A percentile compares a stretch with the other conserved stretches of the same genome.
These are phyloP conservation scores for Cephus cinctus DNA, from an alignment of 1,140 invertebrate genomes.

Conservation along the genomic window DNA sequence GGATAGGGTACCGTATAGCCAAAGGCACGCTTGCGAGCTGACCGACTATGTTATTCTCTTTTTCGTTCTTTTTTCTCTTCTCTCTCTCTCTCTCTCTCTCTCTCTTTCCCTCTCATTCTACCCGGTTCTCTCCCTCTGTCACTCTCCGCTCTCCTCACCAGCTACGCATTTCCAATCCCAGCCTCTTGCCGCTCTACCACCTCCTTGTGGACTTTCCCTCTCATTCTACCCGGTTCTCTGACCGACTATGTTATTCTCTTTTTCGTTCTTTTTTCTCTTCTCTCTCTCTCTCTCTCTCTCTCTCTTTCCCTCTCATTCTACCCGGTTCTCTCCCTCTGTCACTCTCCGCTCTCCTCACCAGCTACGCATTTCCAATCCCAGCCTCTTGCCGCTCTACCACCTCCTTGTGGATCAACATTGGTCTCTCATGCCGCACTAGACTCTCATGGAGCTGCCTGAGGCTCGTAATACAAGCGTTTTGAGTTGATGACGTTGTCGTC, in stretches of 20 bases:
- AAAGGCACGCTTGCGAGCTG: slow-evolving; percentile 20
- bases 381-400: too few relatives aligned
- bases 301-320: too few relatives aligned
- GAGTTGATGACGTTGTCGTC: background rate
- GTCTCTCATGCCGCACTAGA: background rate
- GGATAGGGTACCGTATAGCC: slow-evolving; percentile 36
- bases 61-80: slow-evolving; percentile 2
- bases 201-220: background rate
- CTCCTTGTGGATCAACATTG: background rate
- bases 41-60: slow-evolving; percentile 26
- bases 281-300: slow-evolving; percentile 2
- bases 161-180: too few relatives aligned
- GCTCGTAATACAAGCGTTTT: slow-evolving; percentile 4
- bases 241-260: slow-evolving; percentile 26
- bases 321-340: too few relatives aligned
- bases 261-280: slow-evolving; percentile 2
- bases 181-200: too few relatives aligned
- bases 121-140: too few relatives aligned
- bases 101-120: too few relatives aligned
- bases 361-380: too few relatives aligned
- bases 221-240: too few relatives aligned
- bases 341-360: too few relatives aligned
- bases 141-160: too few relatives aligned
- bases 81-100: slow-evolving; percentile 2
- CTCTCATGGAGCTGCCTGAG: slow-evolving; percentile 3